Evolutionary conservation across 2,113 vertebrate species (phyloP), one percentile per base, ranked within the genome.

Genomic region (Choloepus hoffmanni): DNA sequence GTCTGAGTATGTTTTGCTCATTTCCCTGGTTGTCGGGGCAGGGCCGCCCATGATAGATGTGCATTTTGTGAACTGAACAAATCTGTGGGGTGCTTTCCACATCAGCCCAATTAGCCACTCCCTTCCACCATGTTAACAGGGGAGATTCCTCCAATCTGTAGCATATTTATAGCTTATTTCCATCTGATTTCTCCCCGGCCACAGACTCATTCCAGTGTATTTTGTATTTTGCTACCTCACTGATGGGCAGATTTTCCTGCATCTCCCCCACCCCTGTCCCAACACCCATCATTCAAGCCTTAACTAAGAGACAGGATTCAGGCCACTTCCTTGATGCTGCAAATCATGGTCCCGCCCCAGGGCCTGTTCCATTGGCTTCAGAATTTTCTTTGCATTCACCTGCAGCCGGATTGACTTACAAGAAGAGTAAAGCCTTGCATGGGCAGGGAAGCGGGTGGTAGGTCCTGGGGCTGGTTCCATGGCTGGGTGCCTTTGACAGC

Each of bases 71-170:
- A 15, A 15, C 23, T 84, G 68, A 65, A 16, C 21, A 13, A 2
- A 8, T 21, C 68, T 0, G 0, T 3, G 40, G 87, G 3, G 16
- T 26, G 18, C 18, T 53, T 62, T n/a, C 36, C 60, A 9, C 28
- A 13, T 21, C 58, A 11, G 23, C 73, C 58, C 48, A 50, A 40
- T 23, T 21, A 7, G 5, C 50, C 21, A 19, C 68, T 58, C n/a
- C 50, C 12, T n/a, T 55, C 26, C 30, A 30, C 74, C 7, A 0
- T 1, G 2, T 30, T 36, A 4, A 26, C 55, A 21, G 30, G 43
- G 28, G 73, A 92, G 72, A 81, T 21, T 12, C 33, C 86, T 84
- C 65, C 7, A 0, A 12, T 60, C 76, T 23, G 2, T 5, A 48
- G 43, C 11, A 0, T 30, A 8, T 10, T 33, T 55, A 3, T 13